Conservation (phyloP, 64 coral and sea anemone genomes). For the Montipora foliosa region DNA sequence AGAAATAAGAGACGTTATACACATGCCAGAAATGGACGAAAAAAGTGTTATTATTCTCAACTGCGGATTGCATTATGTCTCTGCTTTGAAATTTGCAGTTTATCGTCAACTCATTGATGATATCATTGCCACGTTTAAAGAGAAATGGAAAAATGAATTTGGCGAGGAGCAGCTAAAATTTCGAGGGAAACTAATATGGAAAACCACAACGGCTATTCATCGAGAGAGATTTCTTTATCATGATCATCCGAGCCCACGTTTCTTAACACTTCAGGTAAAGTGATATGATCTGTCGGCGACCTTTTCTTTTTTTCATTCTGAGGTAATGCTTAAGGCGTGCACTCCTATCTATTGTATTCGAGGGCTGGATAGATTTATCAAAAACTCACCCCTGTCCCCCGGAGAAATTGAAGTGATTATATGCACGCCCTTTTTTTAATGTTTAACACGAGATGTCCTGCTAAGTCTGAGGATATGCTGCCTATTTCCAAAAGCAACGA, state of each 20-base stretch:
- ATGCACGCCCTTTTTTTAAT: no score
- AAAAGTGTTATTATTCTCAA: constrained; percentile 79
- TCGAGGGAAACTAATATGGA: constrained; percentile 78
- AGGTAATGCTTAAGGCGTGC: no score
- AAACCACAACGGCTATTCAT: constrained; percentile 83
- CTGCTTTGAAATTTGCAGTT: constrained; percentile 66
- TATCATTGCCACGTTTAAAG: constrained; percentile 61
- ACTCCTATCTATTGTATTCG: no score
- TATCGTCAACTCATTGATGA: constrained; percentile 75
- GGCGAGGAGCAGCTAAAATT: constrained; percentile 19
- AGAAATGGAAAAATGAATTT: constrained; percentile 2
- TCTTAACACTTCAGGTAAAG: constrained; percentile 86
- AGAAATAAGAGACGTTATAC: constrained; percentile 79
- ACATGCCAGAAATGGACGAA: constrained; percentile 79
- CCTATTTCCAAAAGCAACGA: no score
- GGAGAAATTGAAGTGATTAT: no score
- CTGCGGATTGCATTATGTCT: constrained; percentile 79
- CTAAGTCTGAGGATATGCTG: no score
- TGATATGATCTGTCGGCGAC: not conserved
- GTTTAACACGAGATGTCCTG: no score
- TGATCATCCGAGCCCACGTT: constrained; percentile 72
- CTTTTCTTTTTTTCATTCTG: no score
- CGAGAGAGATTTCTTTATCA: constrained; percentile 74
- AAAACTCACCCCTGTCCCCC: no score
- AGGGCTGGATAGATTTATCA: no score